Evolutionary conservation across 92 coral and sea anemone species (phyloP).

Genomic region (Palythoa grandis): DNA sequence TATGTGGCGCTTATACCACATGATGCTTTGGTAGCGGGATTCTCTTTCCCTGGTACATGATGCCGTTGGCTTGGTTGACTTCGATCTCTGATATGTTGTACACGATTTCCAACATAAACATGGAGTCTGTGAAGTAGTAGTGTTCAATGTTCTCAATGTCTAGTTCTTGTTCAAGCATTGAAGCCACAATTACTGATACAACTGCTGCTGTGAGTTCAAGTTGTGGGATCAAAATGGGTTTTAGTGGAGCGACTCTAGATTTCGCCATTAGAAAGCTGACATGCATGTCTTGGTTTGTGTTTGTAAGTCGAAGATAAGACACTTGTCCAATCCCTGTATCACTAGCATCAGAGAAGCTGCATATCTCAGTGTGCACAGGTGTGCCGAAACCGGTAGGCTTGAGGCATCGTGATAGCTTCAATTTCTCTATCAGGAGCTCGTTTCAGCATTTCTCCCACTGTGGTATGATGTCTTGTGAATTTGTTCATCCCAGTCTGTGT

Average conservation of each 20-base stretch:
- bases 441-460: constrained; percentile 59
- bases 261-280: constrained; percentile 30
- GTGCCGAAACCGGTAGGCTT: constrained; percentile 53
- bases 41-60: neutral
- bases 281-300: constrained; percentile 35
- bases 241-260: no score
- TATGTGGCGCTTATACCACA: neutral
- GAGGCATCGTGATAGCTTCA: constrained; percentile 48
- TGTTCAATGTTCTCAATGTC: neutral
- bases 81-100: neutral
- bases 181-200: constrained; percentile 48
- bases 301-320: constrained; percentile 46
- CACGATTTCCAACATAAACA: neutral
- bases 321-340: constrained; percentile 48
- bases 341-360: constrained; percentile 58
- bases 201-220: constrained; percentile 53
- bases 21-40: neutral
- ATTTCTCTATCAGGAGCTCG: constrained; percentile 43
- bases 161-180: constrained; percentile 49
- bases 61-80: neutral
- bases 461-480: constrained; percentile 44
- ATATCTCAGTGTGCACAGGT: constrained; percentile 32
- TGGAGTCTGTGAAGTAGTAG: neutral
- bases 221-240: no score
- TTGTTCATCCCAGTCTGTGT: constrained; percentile 58